Evolutionary conservation across 1,140 invertebrate species (phyloP), one percentile per base, ranked within the genome.

Genomic region (Kradibia gibbosae): DNA sequence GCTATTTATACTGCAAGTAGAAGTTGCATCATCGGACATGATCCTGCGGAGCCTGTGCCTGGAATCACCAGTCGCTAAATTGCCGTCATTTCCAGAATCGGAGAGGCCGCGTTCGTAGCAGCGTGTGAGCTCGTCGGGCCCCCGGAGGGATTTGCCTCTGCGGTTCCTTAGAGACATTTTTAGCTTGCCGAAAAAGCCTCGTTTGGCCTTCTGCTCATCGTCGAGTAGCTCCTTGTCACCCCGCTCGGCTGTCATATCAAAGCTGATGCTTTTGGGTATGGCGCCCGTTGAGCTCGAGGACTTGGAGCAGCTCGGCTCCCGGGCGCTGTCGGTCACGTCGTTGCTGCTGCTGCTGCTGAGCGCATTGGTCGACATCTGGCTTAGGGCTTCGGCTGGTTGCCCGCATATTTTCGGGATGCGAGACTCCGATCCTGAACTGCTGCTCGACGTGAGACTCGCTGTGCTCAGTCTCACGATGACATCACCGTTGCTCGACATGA

Each of bases 201-300:
- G 87, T 87, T 93, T 93, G 71, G 93, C 92, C 85, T 93, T 93
- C 77, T 92, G 91, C 83, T 94, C 94, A 25, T 94, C 94, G 77
- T 93, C 93, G 31, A 92, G 82, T 20, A 91, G 72, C 83, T 93
- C 92, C 85, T 94, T 94, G 84, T 96, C 95, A 3, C 94, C 94
- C 82, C 96, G 95, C 86, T 97, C 96, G 1, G 96, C 96, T 5
- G 96, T 97, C 89, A 97, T 96, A 91, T 98, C 96, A 87, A 97
- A 98, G 86, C 96, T 97, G 83, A 98, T 97, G 85, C 96, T 97
- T 90, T 98, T 98, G 11, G 96, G 96, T 87, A 97, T 97, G 0
- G 96, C 95, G 10, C 96, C 96, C 0, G 95, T 96, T 0, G 95
- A 95, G 20, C 92, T 91, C 20, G 87, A 91, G 0, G 92, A 91